Conservation (phyloP, 2,113 vertebrate species). For the Symphodus melops region DNA sequence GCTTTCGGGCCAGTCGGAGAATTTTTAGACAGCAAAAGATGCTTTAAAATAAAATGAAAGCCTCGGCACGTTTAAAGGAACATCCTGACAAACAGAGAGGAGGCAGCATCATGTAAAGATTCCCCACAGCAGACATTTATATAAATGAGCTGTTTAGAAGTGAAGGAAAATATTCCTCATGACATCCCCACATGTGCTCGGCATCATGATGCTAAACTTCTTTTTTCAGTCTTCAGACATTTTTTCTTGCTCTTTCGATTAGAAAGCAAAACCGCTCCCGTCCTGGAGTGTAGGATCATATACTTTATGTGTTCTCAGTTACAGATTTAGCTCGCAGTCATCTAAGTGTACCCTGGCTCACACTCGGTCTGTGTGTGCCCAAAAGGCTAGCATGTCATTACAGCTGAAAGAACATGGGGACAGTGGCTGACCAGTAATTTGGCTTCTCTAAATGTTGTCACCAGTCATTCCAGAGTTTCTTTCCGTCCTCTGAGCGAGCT, state of each 20-base stretch:
- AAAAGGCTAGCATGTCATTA: conserved; percentile 69
- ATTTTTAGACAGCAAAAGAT: no score
- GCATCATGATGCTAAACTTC: background rate
- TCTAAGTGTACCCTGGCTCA: conserved; percentile 60
- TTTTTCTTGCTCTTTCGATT: conserved; percentile 25
- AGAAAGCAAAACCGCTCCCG: conserved; percentile 47
- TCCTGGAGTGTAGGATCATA: conserved; percentile 57
- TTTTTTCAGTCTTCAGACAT: background rate
- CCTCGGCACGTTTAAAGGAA: no score
- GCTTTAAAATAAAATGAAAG: no score
- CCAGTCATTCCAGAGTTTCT: conserved; percentile 43
- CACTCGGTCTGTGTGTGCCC: conserved; percentile 41
- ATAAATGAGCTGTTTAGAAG: background rate
- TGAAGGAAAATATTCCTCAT: background rate
- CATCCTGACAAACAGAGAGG: background rate
- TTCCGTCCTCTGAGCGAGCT: conserved; percentile 29
- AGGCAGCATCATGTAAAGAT: background rate
- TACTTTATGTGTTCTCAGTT: conserved; percentile 46
- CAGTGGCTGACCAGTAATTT: conserved; percentile 68
- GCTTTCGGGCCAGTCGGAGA: no score
- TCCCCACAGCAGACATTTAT: background rate
- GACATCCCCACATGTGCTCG: background rate
- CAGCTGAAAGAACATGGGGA: conserved; percentile 61
- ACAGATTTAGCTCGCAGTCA: conserved; percentile 68
- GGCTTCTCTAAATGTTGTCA: conserved; percentile 56